Evolutionary conservation across 2,113 vertebrate genomes (phyloP), one percentile per base, ranked within the genome.

Genomic region (Alethe castanea): DNA sequence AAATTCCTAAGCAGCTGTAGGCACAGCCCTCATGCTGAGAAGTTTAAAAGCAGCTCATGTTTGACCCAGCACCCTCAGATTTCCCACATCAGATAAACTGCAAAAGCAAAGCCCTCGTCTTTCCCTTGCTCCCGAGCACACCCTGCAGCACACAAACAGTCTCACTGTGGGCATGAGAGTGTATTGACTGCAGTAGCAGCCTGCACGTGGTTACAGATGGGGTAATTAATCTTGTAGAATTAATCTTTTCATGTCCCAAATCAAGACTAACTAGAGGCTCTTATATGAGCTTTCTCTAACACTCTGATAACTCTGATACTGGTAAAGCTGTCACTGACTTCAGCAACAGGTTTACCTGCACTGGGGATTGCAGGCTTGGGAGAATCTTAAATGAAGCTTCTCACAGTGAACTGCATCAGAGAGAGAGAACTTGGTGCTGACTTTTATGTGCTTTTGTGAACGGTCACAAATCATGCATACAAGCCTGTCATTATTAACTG

Each of bases 1-100:
- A 97, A 96, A 95, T 96, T 97, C 96, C 94, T 95, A 82, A 80
- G 90, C 69, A 92, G 87, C 71, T 96, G 88, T 81, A 96, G 85
- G 90, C 81, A 88, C 36, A 93, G 90, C 71, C 76, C 71, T 88
- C 93, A 92, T 73, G 90, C 92, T 93, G 92, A 95, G 94, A 77
- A 88, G 44, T 93, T 94, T 78, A 95, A 94, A 96, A 92, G 85
- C 50, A 88, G 88, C 77, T 95, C 82, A 72, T 64, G 69, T 79
- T 79, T 67, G 92, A 92, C 78, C 71, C 44, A 73, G 54, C 67
- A 85, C 60, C 65, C 83, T 88, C 88, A 88, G 64, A 96, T 86
- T 92, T 97, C 91, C 91, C 92, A 93, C 80, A 92, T 83, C 76
- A 94, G 88, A 92, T 78, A 64, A 86, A 83, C 17, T 40, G 56